Percentiles rank a stretch among this genome's conserved stretches.
Conservation (phyloP, 1,140 invertebrate species). For the Philaenus spumarius region DNA sequence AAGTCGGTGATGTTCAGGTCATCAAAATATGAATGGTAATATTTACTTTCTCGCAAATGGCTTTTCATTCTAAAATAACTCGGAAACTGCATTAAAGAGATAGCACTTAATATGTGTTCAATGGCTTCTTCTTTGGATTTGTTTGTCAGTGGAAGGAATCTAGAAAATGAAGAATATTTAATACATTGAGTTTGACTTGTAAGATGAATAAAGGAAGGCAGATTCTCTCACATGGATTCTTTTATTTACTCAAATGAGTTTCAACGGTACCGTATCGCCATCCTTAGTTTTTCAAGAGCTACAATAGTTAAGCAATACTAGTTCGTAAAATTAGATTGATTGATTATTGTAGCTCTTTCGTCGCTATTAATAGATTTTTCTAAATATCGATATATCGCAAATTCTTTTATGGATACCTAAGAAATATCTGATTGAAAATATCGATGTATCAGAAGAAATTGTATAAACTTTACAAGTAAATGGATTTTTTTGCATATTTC, state of each 20-base stretch:
- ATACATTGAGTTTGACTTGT: not conserved
- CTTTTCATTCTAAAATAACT: slow-evolving; percentile 25
- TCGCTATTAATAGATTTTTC: no score
- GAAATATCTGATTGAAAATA: no score
- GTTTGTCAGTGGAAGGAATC: slow-evolving; percentile 11
- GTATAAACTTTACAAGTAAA: no score
- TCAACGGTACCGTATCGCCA: not conserved
- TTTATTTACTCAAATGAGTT: not conserved
- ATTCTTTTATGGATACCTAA: no score
- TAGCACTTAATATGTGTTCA: slow-evolving; percentile 5
- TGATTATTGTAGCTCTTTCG: no score
- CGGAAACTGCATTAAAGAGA: slow-evolving; percentile 30
- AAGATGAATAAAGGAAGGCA: not conserved
- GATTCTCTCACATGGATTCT: slow-evolving; percentile 14
- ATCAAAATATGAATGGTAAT: slow-evolving; percentile 14
- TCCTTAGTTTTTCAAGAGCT: no score
- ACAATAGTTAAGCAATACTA: no score
- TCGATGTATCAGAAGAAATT: no score
- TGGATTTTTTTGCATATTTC: no score
- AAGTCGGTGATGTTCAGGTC: slow-evolving; percentile 29
- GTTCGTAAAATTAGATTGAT: no score
- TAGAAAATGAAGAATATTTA: no score
- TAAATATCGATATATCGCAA: no score
- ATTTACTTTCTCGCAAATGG: slow-evolving; percentile 16
- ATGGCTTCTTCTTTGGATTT: not conserved